Conservation (phyloP, 2,113 vertebrate species). For the Pavo muticus region DNA sequence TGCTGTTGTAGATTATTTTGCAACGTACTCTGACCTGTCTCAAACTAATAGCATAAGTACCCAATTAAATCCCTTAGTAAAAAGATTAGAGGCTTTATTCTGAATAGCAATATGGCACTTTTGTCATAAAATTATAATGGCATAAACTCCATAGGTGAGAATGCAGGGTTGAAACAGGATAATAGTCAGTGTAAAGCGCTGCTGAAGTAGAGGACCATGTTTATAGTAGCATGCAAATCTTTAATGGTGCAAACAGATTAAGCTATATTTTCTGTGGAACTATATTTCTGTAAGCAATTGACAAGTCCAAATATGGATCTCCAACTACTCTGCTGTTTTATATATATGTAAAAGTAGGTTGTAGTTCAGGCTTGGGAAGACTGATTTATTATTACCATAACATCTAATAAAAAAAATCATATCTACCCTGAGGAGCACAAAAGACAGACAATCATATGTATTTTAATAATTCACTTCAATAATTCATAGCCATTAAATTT, state of each 20-base stretch:
- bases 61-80: background rate
- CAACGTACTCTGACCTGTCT: background rate
- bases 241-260: background rate
- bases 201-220: background rate
- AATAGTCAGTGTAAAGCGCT: background rate
- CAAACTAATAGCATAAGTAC: background rate
- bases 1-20: background rate
- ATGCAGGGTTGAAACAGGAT: background rate
- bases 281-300: background rate
- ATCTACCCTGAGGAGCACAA: background rate
- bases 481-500: background rate
- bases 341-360: background rate
- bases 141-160: background rate
- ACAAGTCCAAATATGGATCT: background rate
- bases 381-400: background rate
- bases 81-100: background rate
- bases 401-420: background rate
- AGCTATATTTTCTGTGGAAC: background rate
- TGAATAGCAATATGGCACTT: background rate
- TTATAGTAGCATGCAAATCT: background rate
- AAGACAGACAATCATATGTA: background rate
- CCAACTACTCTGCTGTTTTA: rapidly evolving
- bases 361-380: background rate
- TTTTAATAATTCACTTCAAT: background rate
- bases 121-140: background rate